phyloP scores from a whole-genome alignment of 92 coral and sea anemone genomes.

The Palythoa grandiflora region DNA sequence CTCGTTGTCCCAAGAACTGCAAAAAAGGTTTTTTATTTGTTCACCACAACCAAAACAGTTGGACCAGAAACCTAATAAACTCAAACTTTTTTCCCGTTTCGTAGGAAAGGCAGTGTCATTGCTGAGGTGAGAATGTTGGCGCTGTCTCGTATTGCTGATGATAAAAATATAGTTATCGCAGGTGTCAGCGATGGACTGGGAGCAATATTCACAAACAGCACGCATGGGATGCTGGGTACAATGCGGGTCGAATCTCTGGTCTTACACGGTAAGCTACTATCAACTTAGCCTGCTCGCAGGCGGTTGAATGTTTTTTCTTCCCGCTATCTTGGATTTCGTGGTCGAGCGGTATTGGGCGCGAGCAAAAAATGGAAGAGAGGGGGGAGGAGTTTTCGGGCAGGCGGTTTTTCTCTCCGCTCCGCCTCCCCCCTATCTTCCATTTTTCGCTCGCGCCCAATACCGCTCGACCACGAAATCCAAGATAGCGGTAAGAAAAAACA shows the following conservation, averaged over 20 bases:
- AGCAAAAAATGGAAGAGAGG: no score
- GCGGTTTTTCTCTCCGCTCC: no score
- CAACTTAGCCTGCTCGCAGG: neutral
- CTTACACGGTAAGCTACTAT: neutral
- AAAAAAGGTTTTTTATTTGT: no score
- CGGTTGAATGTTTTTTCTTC: no score
- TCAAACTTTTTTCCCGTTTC: neutral
- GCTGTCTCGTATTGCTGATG: neutral
- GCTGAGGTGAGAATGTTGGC: conserved; percentile 15
- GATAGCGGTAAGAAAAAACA: no score
- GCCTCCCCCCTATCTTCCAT: no score
- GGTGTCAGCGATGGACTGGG: neutral
- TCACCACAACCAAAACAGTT: neutral
- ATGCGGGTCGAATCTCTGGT: neutral
- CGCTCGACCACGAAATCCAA: no score
- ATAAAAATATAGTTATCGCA: neutral
- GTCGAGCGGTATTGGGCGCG: no score
- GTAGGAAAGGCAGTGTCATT: conserved; percentile 28
- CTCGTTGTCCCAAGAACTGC: no score
- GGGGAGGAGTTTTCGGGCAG: no score
- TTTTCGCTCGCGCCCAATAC: no score
- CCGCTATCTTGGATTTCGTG: no score
- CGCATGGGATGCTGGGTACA: conserved; percentile 11
- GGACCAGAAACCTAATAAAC: neutral
- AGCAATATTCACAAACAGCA: neutral